These are phyloP conservation scores for Chrysotoxum bicinctum DNA, from an alignment of 2,888 invertebrate species.

Conservation along the genomic window DNA sequence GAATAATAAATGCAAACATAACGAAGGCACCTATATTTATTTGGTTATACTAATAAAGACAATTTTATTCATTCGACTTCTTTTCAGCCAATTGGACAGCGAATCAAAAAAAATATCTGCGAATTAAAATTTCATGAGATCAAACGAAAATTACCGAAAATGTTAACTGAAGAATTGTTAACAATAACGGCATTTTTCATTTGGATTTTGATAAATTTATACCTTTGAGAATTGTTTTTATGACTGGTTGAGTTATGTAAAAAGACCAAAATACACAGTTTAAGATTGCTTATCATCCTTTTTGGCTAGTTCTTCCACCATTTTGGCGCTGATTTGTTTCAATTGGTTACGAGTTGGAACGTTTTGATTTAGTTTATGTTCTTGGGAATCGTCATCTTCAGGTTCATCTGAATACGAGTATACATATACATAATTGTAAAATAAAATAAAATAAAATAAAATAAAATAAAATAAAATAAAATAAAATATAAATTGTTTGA, in stretches of 20 bases:
- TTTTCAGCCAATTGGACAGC: constrained; percentile 44
- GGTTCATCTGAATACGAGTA: constrained; percentile 27
- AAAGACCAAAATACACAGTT: not conserved
- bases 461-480: too few species aligned
- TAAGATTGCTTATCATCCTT: constrained; percentile 75
- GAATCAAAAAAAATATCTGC: not conserved
- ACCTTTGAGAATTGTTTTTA: not conserved
- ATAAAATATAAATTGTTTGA: too few species aligned
- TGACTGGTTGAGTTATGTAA: not conserved
- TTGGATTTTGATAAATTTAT: not conserved
- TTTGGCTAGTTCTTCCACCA: constrained; percentile 79
- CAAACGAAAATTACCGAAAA: constrained; percentile 8
- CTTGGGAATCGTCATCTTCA: constrained; percentile 32
- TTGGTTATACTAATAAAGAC: constrained; percentile 36
- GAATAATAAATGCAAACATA: constrained; percentile 37
- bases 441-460: not conserved
- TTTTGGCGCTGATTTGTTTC: constrained; percentile 78
- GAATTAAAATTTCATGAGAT: not conserved
- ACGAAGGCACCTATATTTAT: constrained; percentile 21
- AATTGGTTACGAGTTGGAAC: constrained; percentile 79
- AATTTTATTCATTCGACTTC: not conserved
- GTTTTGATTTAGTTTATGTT: constrained; percentile 70
- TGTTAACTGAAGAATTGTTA: not conserved
- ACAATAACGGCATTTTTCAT: not conserved
- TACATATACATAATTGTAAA: not conserved